These are phyloP conservation scores for Rugalucina vietnamica DNA, from an alignment of 2,888 invertebrate species.

Conservation along the genomic window DNA sequence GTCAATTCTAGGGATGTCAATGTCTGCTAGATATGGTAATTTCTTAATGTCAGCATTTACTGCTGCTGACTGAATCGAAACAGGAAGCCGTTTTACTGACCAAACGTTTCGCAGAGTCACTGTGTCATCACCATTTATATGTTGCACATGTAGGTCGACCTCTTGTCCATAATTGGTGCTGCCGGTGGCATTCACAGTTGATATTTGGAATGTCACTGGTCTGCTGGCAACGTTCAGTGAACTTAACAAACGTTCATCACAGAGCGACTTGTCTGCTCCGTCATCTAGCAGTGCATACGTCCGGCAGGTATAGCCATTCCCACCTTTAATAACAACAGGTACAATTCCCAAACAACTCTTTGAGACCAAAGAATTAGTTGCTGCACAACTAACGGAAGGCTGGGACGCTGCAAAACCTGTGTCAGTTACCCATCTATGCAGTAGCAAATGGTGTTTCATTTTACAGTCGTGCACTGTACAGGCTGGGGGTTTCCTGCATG, in stretches of 20 bases:
- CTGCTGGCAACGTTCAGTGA: slow-evolving; percentile 4
- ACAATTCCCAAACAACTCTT: slow-evolving; percentile 15
- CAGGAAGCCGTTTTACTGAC: slow-evolving; percentile 22
- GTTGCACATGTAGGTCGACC: slow-evolving; percentile 2
- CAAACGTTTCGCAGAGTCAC: slow-evolving; percentile 6
- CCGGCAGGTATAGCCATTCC: background rate
- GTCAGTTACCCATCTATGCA: slow-evolving; percentile 39
- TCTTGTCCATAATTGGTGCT: slow-evolving; percentile 5
- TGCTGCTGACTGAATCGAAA: background rate
- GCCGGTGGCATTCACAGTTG: slow-evolving; percentile 14
- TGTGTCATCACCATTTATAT: background rate
- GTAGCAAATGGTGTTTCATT: slow-evolving; percentile 24
- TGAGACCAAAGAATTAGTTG: background rate
- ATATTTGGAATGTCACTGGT: slow-evolving; percentile 15
- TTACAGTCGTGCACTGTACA: slow-evolving; percentile 33
- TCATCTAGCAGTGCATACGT: slow-evolving; percentile 30
- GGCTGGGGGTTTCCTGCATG: slow-evolving; percentile 20
- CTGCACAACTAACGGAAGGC: slow-evolving; percentile 7
- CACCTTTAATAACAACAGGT: slow-evolving; percentile 8
- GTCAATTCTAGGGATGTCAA: background rate
- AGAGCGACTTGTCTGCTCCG: slow-evolving; percentile 31
- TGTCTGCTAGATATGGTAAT: background rate
- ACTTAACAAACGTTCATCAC: slow-evolving; percentile 25
- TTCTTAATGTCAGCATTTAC: background rate
- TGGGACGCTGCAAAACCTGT: too few species aligned